Evolutionary conservation across 2,113 vertebrate genomes (phyloP).

Genomic region (Campylomormyrus tamandua): DNA sequence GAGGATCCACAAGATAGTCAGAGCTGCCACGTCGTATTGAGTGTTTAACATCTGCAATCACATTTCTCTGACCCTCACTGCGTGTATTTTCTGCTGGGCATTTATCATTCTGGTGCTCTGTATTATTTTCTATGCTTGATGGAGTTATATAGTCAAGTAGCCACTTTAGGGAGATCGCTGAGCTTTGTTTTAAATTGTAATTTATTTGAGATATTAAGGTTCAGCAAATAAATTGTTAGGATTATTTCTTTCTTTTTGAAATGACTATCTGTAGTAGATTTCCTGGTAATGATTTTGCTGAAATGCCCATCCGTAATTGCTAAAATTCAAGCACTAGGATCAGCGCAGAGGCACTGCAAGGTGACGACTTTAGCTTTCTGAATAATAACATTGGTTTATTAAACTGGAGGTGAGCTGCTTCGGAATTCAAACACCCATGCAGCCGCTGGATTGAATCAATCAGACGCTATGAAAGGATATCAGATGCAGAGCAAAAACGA

Average conservation of each 20-base stretch:
- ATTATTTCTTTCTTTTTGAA: background rate
- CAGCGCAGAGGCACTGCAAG: background rate
- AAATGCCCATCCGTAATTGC: background rate
- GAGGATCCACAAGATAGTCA: background rate
- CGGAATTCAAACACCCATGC: background rate
- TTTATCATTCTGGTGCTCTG: background rate
- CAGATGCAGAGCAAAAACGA: background rate
- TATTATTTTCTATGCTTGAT: background rate
- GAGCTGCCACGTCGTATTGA: background rate
- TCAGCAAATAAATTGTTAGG: background rate
- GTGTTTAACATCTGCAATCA: background rate
- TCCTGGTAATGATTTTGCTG: background rate
- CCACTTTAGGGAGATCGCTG: background rate
- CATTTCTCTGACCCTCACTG: background rate
- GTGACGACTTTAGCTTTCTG: background rate
- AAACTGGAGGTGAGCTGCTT: background rate
- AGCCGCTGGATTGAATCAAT: background rate
- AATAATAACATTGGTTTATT: background rate
- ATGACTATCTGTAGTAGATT: background rate
- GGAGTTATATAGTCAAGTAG: background rate
- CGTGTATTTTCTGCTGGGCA: background rate
- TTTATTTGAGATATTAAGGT: background rate
- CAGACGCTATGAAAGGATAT: background rate
- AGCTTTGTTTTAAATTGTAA: background rate
- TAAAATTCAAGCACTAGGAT: background rate